These are phyloP conservation scores for Trichogramma pretiosum DNA, from an alignment of 1,140 invertebrate genomes.

Conservation along the genomic window DNA sequence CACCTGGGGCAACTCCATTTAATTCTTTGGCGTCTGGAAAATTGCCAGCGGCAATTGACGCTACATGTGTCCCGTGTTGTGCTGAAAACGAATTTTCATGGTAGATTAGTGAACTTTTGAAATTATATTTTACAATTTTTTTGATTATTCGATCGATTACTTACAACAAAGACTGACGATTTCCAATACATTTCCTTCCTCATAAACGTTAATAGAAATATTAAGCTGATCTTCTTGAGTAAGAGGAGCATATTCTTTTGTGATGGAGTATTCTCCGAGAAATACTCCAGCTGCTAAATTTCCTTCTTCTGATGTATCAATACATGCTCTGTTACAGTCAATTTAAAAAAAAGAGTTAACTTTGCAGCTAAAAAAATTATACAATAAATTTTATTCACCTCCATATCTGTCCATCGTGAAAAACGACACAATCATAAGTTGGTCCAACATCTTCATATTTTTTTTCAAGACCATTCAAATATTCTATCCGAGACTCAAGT, in stretches of 20 bases:
- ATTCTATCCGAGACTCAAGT: conserved; percentile 75
- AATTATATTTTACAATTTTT: no score
- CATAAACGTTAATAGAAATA: conserved; percentile 86
- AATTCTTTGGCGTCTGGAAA: conserved; percentile 83
- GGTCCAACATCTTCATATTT: conserved; percentile 81
- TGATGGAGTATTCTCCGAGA: conserved; percentile 78
- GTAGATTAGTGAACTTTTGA: background rate
- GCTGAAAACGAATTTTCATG: conserved; percentile 49
- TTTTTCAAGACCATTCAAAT: conserved; percentile 77
- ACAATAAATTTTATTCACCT: conserved; percentile 45
- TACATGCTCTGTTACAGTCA: conserved; percentile 58
- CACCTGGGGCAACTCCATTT: conserved; percentile 93
- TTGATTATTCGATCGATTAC: no score
- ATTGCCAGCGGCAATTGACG: conserved; percentile 86
- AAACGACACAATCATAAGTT: conserved; percentile 88
- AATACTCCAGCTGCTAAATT: conserved; percentile 65
- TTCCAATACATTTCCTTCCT: conserved; percentile 85
- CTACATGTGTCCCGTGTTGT: conserved; percentile 93
- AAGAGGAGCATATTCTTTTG: conserved; percentile 70
- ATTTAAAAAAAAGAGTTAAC: background rate
- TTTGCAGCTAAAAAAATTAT: background rate
- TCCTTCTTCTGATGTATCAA: conserved; percentile 79
- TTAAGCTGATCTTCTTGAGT: conserved; percentile 75
- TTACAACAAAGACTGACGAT: conserved; percentile 89
- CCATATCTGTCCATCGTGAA: conserved; percentile 76